Percentiles rank a stretch among this genome's conserved stretches.
Evolutionary conservation across 2,888 invertebrate genomes (phyloP).

Genomic region (Cosmia trapezina): DNA sequence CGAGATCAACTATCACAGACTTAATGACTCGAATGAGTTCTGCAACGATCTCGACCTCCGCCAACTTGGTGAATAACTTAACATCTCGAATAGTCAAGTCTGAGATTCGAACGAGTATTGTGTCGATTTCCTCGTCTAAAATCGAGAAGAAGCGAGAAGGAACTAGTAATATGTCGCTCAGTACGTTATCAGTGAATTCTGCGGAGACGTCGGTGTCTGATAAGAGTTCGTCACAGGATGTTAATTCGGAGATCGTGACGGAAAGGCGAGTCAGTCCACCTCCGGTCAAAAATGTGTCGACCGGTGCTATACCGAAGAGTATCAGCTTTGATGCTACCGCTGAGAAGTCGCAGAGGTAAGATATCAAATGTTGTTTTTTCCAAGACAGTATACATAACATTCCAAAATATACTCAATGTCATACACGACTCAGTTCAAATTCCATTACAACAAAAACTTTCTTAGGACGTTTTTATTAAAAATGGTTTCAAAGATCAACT

Average conservation of each 20-base stretch:
- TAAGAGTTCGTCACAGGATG: constrained; percentile 87
- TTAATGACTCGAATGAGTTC: constrained; percentile 86
- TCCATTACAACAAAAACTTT: too few relatives aligned
- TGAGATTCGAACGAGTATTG: constrained; percentile 85
- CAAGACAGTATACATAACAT: too few relatives aligned
- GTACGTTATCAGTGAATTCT: constrained; percentile 86
- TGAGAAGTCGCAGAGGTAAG: constrained; percentile 93
- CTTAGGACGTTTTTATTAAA: too few relatives aligned
- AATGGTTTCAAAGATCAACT: too few relatives aligned
- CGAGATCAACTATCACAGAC: constrained; percentile 82
- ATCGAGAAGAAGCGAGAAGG: constrained; percentile 83
- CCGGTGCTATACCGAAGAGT: constrained; percentile 97
- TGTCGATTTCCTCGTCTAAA: constrained; percentile 85
- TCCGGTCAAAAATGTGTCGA: constrained; percentile 88
- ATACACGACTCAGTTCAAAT: too few relatives aligned
- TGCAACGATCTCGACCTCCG: constrained; percentile 82
- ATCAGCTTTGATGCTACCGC: constrained; percentile 97
- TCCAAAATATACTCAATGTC: too few relatives aligned
- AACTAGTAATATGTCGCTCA: constrained; percentile 82
- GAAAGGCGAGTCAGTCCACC: constrained; percentile 85
- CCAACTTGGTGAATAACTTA: constrained; percentile 81
- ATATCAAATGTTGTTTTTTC: too few relatives aligned
- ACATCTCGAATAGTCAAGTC: constrained; percentile 83
- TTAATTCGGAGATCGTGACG: constrained; percentile 86
- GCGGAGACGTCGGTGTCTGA: constrained; percentile 86